phyloP scores from a whole-genome alignment of 2,797 vertebrate species.

The Pseudomugil gertrudae region DNA sequence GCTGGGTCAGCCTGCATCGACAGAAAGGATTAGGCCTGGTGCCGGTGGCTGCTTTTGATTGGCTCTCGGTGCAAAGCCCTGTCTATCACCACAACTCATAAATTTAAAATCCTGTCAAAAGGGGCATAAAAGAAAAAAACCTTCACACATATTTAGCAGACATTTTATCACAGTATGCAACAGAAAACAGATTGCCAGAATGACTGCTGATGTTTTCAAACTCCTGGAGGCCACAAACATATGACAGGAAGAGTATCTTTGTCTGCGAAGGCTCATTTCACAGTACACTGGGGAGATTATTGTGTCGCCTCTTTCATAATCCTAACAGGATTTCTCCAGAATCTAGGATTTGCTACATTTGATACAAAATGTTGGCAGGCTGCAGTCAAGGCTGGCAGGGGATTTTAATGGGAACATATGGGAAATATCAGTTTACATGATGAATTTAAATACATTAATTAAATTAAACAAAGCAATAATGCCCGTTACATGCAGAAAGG shows the following conservation, averaged over 20 bases:
- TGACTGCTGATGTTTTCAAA: constrained; percentile 32
- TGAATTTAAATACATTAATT: constrained; percentile 20
- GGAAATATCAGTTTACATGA: constrained; percentile 24
- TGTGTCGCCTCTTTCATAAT: constrained; percentile 62
- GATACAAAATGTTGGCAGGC: constrained; percentile 58
- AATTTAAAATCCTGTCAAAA: constrained; percentile 39
- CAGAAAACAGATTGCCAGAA: constrained; percentile 39
- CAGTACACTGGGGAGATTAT: constrained; percentile 60
- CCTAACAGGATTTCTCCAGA: constrained; percentile 71
- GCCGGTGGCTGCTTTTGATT: constrained; percentile 55
- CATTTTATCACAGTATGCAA: constrained; percentile 38
- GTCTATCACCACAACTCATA: constrained; percentile 36
- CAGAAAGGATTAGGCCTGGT: constrained; percentile 53
- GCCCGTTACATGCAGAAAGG: constrained; percentile 8
- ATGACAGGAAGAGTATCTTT: constrained; percentile 50
- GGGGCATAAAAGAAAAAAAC: neutral
- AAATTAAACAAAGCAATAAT: constrained; percentile 19
- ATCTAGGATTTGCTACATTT: constrained; percentile 68
- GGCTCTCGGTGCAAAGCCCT: constrained; percentile 41
- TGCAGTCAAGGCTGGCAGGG: constrained; percentile 21
- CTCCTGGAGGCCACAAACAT: constrained; percentile 45
- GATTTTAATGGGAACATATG: constrained; percentile 31
- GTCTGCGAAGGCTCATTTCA: constrained; percentile 63
- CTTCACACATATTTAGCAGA: constrained; percentile 36
- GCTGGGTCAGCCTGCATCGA: constrained; percentile 22